Evolutionary conservation across 1,140 invertebrate genomes (phyloP).

Genomic region (Habropoda laboriosa): DNA sequence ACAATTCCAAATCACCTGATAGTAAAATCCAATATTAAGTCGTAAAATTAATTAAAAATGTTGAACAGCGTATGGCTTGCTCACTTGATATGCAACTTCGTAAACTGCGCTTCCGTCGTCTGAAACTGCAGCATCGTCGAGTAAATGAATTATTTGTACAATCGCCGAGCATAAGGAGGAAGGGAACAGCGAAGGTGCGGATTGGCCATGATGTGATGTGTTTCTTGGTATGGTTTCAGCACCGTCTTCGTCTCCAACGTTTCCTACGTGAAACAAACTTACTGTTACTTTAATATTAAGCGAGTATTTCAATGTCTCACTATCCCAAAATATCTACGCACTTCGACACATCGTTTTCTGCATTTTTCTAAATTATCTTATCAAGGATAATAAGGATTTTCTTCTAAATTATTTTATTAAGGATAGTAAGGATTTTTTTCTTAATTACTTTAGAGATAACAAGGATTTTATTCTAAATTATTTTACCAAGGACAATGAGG

Average conservation of each 20-base stretch:
- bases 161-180: slow-evolving; percentile 97
- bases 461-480: too few relatives aligned
- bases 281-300: too few relatives aligned
- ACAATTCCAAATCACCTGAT: slow-evolving; percentile 97
- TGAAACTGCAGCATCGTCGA: slow-evolving; percentile 98
- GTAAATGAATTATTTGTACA: slow-evolving; percentile 95
- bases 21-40: too few relatives aligned
- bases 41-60: background rate
- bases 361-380: too few relatives aligned
- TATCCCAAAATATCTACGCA: too few relatives aligned
- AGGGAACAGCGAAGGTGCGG: slow-evolving; percentile 97
- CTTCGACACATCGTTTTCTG: too few relatives aligned
- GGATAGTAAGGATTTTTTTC: too few relatives aligned
- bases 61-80: background rate
- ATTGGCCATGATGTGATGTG: slow-evolving; percentile 91
- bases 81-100: slow-evolving; percentile 93
- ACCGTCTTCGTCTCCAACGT: slow-evolving; percentile 85
- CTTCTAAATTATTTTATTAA: too few relatives aligned
- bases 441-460: too few relatives aligned
- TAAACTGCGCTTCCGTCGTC: slow-evolving; percentile 95
- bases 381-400: too few relatives aligned
- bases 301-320: too few relatives aligned
- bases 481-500: too few relatives aligned
- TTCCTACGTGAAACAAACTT: slow-evolving; percentile 59
- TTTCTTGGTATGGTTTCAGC: slow-evolving; percentile 86